Base-by-base conservation (phyloP, 2,797 vertebrate species). In the Dendrocincla fuliginosa region DNA sequence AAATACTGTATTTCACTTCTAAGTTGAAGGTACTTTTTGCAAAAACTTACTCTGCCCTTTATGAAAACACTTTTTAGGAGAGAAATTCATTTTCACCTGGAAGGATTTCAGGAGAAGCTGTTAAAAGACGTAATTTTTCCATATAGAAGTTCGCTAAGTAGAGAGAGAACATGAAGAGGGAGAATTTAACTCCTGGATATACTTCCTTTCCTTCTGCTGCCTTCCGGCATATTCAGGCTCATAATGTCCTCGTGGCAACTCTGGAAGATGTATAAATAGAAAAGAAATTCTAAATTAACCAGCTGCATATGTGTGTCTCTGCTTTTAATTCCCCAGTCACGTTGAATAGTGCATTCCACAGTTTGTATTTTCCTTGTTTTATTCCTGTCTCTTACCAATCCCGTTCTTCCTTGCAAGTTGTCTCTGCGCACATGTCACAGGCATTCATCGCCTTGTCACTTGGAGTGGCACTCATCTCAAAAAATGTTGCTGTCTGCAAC, bases 191-290 rank as follows among this genome's bases (percentile, higher is more conserved):
- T 95, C 44, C 64, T 91, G 68, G 64, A 64, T 28, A 6, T 67
- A n/a, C 23, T 68, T 86, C 4, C 2, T 83, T 87, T 91, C 82
- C 64, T 91, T 49, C 84, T 89, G 71, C 73, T 87, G 61, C 60
- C 79, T 91, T 93, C 84, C 41, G 41, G 64, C 37, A 1, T 64
- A 56, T 71, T 89, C 37, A 60, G 37, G 55, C 64, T 87, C 9
- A 49, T 52, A 44, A 42, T 81, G 35, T 71, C 82, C 69, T 32
- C 20, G 65, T 81, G 64, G 84, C 76, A 91, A 33, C 85, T 87
- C 85, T 25, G 27, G 80, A 88, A 87, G 35, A 46, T 60, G 10
- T 41, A 90, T 69, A 95, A 89, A 91, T 77, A 93, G 90, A 84
- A 82, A 59, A 84, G 22, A 87, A 91, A 84, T 59, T 70, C 56